phyloP scores from a whole-genome alignment of 2,888 invertebrate genomes.

The Ctenicera cuprea region DNA sequence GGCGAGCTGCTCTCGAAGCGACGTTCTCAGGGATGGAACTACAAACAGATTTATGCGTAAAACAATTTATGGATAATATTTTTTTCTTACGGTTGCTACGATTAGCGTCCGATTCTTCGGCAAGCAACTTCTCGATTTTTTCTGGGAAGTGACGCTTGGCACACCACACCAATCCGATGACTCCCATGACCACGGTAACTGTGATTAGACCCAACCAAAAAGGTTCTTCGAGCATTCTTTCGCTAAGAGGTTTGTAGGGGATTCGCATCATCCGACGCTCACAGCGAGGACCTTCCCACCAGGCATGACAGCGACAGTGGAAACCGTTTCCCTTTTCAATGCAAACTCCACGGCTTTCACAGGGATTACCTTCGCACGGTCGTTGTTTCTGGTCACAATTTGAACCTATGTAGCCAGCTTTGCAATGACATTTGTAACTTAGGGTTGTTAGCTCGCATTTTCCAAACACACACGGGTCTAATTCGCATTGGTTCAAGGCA shows the following conservation, averaged over 20 bases:
- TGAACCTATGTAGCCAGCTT: slow-evolving; percentile 80
- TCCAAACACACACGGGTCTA: slow-evolving; percentile 82
- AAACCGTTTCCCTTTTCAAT: slow-evolving; percentile 80
- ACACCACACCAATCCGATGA: slow-evolving; percentile 89
- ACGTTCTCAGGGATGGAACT: slow-evolving; percentile 73
- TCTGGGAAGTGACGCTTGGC: slow-evolving; percentile 91
- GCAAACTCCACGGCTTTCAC: slow-evolving; percentile 85
- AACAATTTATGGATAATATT: not conserved
- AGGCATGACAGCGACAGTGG: slow-evolving; percentile 83
- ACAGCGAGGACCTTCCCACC: slow-evolving; percentile 79
- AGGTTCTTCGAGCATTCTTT: slow-evolving; percentile 90
- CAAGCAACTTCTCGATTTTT: slow-evolving; percentile 87
- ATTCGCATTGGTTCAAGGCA: slow-evolving; percentile 84
- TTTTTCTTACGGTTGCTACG: slow-evolving; percentile 70
- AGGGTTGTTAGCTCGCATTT: slow-evolving; percentile 76
- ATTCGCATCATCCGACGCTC: slow-evolving; percentile 82
- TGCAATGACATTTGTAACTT: slow-evolving; percentile 79
- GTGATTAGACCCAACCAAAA: slow-evolving; percentile 93
- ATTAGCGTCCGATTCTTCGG: slow-evolving; percentile 86
- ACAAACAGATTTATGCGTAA: slow-evolving; percentile 54
- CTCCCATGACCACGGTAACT: slow-evolving; percentile 85
- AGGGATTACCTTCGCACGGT: slow-evolving; percentile 84
- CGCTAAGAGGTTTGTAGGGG: slow-evolving; percentile 83
- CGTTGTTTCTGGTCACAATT: slow-evolving; percentile 81
- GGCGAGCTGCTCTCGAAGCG: slow-evolving; percentile 77